These are phyloP conservation scores for Thermophis baileyi DNA, from an alignment of 2,113 vertebrate species.

Conservation along the genomic window DNA sequence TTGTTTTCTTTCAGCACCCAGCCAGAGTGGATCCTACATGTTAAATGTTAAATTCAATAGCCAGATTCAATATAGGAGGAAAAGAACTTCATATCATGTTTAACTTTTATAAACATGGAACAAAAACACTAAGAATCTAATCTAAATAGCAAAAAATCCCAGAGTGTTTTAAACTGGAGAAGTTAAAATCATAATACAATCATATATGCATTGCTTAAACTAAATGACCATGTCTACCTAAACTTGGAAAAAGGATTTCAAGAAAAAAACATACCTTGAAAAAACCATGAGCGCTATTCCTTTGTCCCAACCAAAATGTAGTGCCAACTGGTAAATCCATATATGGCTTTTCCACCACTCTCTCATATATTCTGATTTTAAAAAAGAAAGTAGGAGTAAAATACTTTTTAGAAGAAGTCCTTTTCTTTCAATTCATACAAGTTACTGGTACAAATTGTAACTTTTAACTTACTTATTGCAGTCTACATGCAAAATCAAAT, in stretches of 20 bases:
- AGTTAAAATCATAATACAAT: not conserved
- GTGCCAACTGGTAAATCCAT: constrained; percentile 88
- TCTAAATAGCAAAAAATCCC: not conserved
- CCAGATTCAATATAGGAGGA: not conserved
- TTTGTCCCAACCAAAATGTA: constrained; percentile 93
- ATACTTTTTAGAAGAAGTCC: not conserved
- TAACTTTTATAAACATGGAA: not conserved
- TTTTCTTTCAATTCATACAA: not conserved
- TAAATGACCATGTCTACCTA: not conserved
- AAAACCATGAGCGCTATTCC: constrained; percentile 91
- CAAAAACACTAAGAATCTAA: not conserved
- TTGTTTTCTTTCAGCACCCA: too few species aligned
- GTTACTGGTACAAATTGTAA: constrained; percentile 15
- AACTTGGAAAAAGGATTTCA: not conserved
- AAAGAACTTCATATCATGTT: not conserved
- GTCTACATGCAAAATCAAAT: constrained; percentile 89
- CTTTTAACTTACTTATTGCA: constrained; percentile 87
- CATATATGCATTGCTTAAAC: not conserved
- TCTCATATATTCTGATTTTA: constrained; percentile 89
- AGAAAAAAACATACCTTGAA: constrained; percentile 82
- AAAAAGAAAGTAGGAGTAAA: constrained; percentile 29
- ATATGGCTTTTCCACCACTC: constrained; percentile 87
- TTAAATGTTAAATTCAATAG: too few species aligned
- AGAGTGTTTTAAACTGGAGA: not conserved
- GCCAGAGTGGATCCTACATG: too few species aligned